phyloP scores from a whole-genome alignment of 2,113 vertebrate genomes.

The Aegithalos caudatus region DNA sequence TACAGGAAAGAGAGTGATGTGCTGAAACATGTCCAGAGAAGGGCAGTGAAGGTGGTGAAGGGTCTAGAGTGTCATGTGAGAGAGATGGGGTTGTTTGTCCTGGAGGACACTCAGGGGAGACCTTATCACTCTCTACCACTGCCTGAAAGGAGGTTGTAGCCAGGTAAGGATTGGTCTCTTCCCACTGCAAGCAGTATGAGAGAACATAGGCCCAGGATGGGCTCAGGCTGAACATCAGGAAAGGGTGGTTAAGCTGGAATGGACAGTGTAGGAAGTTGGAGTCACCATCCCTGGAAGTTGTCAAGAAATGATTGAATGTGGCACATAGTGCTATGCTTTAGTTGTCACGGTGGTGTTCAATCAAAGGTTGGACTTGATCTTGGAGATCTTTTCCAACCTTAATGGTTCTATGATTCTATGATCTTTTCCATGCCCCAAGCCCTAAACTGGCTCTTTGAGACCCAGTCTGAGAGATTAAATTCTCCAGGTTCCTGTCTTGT shows the following conservation, averaged over 20 bases:
- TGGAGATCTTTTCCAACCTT: not conserved
- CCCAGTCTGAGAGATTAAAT: not conserved
- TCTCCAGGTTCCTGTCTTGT: not conserved
- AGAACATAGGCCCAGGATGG: not conserved
- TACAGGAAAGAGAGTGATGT: not conserved
- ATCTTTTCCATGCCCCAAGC: not conserved
- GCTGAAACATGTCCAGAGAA: not conserved
- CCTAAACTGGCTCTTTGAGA: not conserved
- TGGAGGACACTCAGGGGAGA: not conserved
- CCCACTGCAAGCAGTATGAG: not conserved
- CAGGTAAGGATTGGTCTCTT: rapidly evolving
- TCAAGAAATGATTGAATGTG: not conserved
- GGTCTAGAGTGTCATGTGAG: not conserved
- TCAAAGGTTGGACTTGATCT: rapidly evolving
- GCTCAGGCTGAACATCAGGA: not conserved
- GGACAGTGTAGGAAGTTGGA: not conserved
- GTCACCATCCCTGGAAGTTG: not conserved
- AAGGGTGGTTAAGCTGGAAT: not conserved
- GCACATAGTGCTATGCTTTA: not conserved
- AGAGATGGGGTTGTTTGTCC: not conserved
- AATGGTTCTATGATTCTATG: not conserved
- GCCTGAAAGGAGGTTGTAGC: not conserved
- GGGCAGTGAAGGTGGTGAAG: not conserved
- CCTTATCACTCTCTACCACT: not conserved
- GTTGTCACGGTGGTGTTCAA: rapidly evolving